A percentile compares a stretch with the other conserved stretches of the same genome.
These are phyloP conservation scores for Amphiprion clarkii DNA, from an alignment of 2,797 vertebrate species.

Conservation along the genomic window DNA sequence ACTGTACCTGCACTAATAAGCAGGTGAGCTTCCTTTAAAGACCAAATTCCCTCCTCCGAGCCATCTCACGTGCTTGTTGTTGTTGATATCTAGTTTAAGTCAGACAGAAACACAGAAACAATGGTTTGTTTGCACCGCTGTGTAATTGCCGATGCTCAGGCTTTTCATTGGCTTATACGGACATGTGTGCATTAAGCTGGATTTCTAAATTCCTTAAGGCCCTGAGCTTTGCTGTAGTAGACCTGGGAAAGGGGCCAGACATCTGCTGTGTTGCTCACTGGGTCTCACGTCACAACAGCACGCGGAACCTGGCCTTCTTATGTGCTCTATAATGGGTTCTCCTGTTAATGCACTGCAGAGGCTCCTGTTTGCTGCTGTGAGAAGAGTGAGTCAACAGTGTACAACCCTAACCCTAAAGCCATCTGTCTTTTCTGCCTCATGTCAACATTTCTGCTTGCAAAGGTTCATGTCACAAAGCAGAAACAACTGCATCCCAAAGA, in stretches of 20 bases:
- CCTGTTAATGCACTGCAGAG: background rate
- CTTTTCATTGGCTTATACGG: constrained; percentile 34
- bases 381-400: constrained; percentile 3
- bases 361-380: background rate
- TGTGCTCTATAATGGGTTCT: background rate
- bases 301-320: constrained; percentile 47
- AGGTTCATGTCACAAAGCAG: background rate
- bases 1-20: constrained; percentile 28
- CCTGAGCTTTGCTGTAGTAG: constrained; percentile 45
- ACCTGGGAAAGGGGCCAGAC: constrained; percentile 60
- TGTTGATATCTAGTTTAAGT: constrained; percentile 5
- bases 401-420: too few species aligned
- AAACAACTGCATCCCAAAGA: background rate
- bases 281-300: constrained; percentile 44
- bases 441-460: background rate
- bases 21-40: constrained; percentile 20
- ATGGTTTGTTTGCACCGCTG: background rate
- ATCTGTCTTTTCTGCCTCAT: background rate
- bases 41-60: constrained; percentile 8
- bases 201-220: constrained; percentile 47
- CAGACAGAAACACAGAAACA: constrained; percentile 19
- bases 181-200: constrained; percentile 67
- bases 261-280: constrained; percentile 51
- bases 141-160: constrained; percentile 1
- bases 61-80: background rate